Evolutionary conservation across 2,888 invertebrate species (phyloP).

Genomic region (Sympetrum striolatum): DNA sequence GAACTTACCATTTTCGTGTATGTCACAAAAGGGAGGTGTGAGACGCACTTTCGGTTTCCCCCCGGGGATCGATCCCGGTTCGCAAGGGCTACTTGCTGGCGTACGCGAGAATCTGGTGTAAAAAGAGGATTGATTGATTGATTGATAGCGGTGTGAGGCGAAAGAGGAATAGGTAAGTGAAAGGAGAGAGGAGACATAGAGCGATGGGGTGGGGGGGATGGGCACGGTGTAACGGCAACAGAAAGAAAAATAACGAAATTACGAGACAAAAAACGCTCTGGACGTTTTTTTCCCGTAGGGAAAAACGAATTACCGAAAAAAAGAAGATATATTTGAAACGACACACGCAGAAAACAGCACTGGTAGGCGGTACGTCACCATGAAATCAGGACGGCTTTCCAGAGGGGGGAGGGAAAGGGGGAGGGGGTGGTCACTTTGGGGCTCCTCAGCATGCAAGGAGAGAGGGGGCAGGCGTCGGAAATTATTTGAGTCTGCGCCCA

Average conservation of each 20-base stretch:
- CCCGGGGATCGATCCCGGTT: too few relatives aligned
- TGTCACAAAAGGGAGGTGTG: too few relatives aligned
- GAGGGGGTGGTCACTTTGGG: conserved; percentile 1
- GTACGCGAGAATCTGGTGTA: too few relatives aligned
- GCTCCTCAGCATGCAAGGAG: conserved; percentile 3
- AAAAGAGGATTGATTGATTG: neutral
- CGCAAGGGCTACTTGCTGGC: too few relatives aligned
- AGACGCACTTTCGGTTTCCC: too few relatives aligned
- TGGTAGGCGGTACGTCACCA: neutral
- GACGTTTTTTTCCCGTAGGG: conserved; percentile 39
- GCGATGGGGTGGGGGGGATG: neutral
- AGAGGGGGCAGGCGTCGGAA: conserved; percentile 4
- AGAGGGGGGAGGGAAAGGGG: neutral
- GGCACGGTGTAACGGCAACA: conserved; percentile 34
- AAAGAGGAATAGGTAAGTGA: neutral
- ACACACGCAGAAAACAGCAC: conserved; percentile 34
- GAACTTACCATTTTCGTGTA: too few relatives aligned
- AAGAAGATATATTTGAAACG: conserved; percentile 43
- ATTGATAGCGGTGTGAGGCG: neutral
- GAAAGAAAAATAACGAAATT: conserved; percentile 44
- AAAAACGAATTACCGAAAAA: conserved; percentile 40
- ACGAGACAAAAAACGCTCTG: conserved; percentile 41
- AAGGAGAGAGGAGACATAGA: neutral
- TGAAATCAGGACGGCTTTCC: neutral
- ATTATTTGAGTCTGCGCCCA: conserved; percentile 34